Evolutionary conservation across 1,140 invertebrate genomes (phyloP), one percentile per base, ranked within the genome.

Genomic region (Hirudo medicinalis): DNA sequence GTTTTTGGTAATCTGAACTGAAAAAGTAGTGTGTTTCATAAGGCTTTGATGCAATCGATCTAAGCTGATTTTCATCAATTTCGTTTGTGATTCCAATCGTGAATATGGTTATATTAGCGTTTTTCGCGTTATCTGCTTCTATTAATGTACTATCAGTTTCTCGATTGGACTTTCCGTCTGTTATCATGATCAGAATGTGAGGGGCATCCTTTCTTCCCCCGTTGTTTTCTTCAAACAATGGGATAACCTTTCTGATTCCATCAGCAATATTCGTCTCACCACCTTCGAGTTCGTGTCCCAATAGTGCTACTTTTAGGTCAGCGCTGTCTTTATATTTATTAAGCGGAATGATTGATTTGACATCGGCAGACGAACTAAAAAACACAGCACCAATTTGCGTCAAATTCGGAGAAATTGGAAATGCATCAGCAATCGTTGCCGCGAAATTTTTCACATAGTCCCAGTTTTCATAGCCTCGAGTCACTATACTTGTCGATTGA

Each of bases 41-140:
- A 3, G 69, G 69, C 4, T 20, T 20, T 5, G 70, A 29, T 20
- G 70, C 40, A 32, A 71, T 60, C 17, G 19, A 57, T 54, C 40
- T 71, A 15, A 71, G 55, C 55, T 63, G 25, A 32, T 57, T 63
- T 49, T 29, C 70, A 22, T 71, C 70, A 20, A 72, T 49, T 27
- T 67, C 19, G 29, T 67, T 57, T n/a, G 71, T 72, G 11, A 72
- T 49, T n/a, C 71, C 71, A 43, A 72, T 72, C 11, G 57, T 66
- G 40, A 43, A 68, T 17, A 72, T 68, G 8, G 40, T 63, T 22
- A 72, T 57, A 20, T 57, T 57, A 6, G 57, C 63, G 29, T 60
- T 43, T 27, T 67, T 67, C 11, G 54, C 25, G n/a, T n/a, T 27
- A 49, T 72, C 53, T 13, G 66, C 60, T 25, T 72, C 20, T 8